Evolutionary conservation across 2,888 invertebrate species (phyloP).

Genomic region (Abrostola triplasia): DNA sequence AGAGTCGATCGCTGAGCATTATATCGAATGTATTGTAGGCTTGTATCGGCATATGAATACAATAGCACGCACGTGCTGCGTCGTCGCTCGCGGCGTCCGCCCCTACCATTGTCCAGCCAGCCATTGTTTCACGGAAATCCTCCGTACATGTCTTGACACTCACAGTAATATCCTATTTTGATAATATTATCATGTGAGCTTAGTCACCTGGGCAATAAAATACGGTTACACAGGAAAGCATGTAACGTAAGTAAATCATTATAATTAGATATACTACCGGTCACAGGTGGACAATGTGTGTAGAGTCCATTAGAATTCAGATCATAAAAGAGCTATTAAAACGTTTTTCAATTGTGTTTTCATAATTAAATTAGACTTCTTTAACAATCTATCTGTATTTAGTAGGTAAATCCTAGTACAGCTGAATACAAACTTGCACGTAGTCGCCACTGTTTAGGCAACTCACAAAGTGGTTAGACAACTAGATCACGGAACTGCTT

Average conservation of each 20-base stretch:
- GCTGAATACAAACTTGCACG: slow-evolving; percentile 18
- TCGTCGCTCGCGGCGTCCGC: slow-evolving; percentile 63
- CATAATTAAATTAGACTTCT: too few relatives aligned
- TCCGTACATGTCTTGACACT: slow-evolving; percentile 79
- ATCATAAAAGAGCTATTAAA: slow-evolving; percentile 8
- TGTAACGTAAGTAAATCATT: slow-evolving; percentile 27
- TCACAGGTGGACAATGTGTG: slow-evolving; percentile 31
- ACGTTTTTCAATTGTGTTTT: too few relatives aligned
- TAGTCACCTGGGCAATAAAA: slow-evolving; percentile 38
- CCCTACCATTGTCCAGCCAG: slow-evolving; percentile 76
- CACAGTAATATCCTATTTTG: slow-evolving; percentile 68
- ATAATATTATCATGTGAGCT: slow-evolving; percentile 59
- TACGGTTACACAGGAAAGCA: slow-evolving; percentile 24
- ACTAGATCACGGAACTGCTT: slow-evolving; percentile 78
- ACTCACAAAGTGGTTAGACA: slow-evolving; percentile 58
- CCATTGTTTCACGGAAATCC: slow-evolving; percentile 85
- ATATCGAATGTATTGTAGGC: slow-evolving; percentile 61
- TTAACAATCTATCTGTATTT: neutral
- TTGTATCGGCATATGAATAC: slow-evolving; percentile 73
- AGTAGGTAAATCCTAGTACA: slow-evolving; percentile 2
- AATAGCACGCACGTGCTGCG: slow-evolving; percentile 83
- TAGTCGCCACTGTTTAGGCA: slow-evolving; percentile 27
- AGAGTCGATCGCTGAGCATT: slow-evolving; percentile 55
- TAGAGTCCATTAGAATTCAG: slow-evolving; percentile 19
- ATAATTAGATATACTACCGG: slow-evolving; percentile 16